Conservation (phyloP, 2,113 vertebrate species). For the Tupaia chinensis region DNA sequence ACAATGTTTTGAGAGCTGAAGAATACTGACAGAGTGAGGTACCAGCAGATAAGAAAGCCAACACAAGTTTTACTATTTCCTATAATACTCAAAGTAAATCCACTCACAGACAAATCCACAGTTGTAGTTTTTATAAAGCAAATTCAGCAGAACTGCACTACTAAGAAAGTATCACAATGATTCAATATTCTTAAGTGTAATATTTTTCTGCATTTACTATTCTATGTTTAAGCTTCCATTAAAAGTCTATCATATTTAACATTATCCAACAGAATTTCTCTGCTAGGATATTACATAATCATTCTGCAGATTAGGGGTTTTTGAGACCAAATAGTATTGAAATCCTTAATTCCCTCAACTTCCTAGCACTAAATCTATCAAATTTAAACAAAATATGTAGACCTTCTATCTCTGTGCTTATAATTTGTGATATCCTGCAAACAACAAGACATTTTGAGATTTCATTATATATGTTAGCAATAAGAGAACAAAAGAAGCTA, state of each 20-base stretch:
- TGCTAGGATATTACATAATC: background rate
- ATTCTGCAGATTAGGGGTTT: background rate
- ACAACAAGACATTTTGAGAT: slow-evolving; percentile 55
- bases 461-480: slow-evolving; percentile 16
- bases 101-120: background rate
- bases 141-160: slow-evolving; percentile 13
- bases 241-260: slow-evolving; percentile 13
- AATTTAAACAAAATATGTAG: slow-evolving; percentile 48
- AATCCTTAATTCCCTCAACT: slow-evolving; percentile 26
- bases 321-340: background rate
- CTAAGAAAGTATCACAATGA: background rate
- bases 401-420: background rate
- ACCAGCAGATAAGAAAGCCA: background rate
- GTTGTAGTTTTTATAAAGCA: background rate
- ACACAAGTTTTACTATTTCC: background rate
- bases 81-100: slow-evolving; percentile 12
- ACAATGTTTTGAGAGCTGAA: background rate
- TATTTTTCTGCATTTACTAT: slow-evolving; percentile 38
- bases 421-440: slow-evolving; percentile 16
- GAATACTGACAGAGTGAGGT: background rate
- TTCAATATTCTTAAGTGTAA: background rate
- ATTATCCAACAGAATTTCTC: background rate
- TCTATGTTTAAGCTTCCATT: slow-evolving; percentile 4
- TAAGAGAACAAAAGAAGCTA: slow-evolving; percentile 1
- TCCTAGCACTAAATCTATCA: background rate